These are phyloP conservation scores for Chaenodraco wilsoni DNA, from an alignment of 2,797 vertebrate species.

Conservation along the genomic window DNA sequence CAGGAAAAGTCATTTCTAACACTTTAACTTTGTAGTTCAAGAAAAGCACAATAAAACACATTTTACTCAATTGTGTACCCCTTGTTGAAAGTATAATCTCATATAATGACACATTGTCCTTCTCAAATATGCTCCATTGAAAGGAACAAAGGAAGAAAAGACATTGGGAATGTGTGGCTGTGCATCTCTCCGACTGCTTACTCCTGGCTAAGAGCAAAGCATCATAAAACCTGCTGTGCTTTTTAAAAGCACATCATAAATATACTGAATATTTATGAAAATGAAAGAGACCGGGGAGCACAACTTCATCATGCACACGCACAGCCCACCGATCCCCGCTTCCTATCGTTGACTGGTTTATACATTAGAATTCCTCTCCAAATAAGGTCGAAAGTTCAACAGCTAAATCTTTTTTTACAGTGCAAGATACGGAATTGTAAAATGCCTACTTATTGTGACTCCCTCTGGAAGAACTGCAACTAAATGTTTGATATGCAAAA, in stretches of 20 bases:
- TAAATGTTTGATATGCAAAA: conserved; percentile 58
- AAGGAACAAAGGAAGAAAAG: not conserved
- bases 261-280: conserved; percentile 72
- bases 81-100: conserved; percentile 27
- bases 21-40: conserved; percentile 23
- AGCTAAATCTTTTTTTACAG: conserved; percentile 30
- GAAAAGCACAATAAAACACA: conserved; percentile 38
- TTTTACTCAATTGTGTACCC: conserved; percentile 22
- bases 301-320: conserved; percentile 46
- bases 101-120: conserved; percentile 27
- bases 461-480: conserved; percentile 54
- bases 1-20: conserved; percentile 3
- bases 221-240: conserved; percentile 64
- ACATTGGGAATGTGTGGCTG: conserved; percentile 20
- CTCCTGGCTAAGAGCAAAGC: conserved; percentile 46
- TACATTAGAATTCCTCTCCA: conserved; percentile 48
- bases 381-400: conserved; percentile 67
- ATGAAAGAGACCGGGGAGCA: conserved; percentile 54
- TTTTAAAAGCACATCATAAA: conserved; percentile 60
- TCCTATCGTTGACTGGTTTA: conserved; percentile 54
- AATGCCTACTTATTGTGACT: conserved; percentile 34
- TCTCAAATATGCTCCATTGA: conserved; percentile 30
- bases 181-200: conserved; percentile 43
- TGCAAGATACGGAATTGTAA: conserved; percentile 29
- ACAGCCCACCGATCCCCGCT: conserved; percentile 52